A percentile compares a stretch with the other conserved stretches of the same genome.
These are phyloP conservation scores for Charanyca ferruginea DNA, from an alignment of 2,888 invertebrate species.

Conservation along the genomic window DNA sequence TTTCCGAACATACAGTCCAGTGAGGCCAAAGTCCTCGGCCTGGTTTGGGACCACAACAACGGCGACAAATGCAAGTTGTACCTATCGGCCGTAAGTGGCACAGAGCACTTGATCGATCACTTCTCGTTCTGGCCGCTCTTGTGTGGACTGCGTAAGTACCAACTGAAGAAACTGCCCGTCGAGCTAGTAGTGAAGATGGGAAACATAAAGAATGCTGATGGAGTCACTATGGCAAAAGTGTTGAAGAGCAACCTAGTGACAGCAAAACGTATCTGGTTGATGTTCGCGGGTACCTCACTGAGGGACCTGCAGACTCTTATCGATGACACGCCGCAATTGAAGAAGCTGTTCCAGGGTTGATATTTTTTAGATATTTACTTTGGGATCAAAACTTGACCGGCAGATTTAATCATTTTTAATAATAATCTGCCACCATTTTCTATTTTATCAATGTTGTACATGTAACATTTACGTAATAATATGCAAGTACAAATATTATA, in stretches of 20 bases:
- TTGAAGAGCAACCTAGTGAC: slow-evolving; percentile 63
- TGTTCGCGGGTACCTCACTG: slow-evolving; percentile 64
- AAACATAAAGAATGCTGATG: slow-evolving; percentile 72
- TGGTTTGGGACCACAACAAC: slow-evolving; percentile 72
- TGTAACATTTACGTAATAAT: slow-evolving; percentile 14
- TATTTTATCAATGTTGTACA: slow-evolving; percentile 29
- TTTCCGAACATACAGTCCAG: slow-evolving; percentile 70
- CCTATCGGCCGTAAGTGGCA: slow-evolving; percentile 75
- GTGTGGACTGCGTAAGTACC: slow-evolving; percentile 75
- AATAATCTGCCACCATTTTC: slow-evolving; percentile 54
- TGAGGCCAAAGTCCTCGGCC: slow-evolving; percentile 72
- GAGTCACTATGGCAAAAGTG: slow-evolving; percentile 67
- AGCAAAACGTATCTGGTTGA: slow-evolving; percentile 67
- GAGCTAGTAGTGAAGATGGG: slow-evolving; percentile 74
- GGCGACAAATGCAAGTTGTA: slow-evolving; percentile 69
- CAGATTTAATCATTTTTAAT: slow-evolving; percentile 52
- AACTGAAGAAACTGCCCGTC: slow-evolving; percentile 73
- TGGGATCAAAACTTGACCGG: slow-evolving; percentile 41
- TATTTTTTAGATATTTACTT: background rate
- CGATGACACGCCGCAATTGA: slow-evolving; percentile 57
- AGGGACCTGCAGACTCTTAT: slow-evolving; percentile 61
- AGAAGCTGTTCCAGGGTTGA: slow-evolving; percentile 52
- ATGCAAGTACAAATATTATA: slow-evolving; percentile 30
- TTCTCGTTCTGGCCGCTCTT: slow-evolving; percentile 76
- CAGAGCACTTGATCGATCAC: slow-evolving; percentile 75